Percentiles rank a stretch among this genome's conserved stretches.
These are phyloP conservation scores for Zosterops japonicus DNA, from an alignment of 2,113 vertebrate species.

Conservation along the genomic window DNA sequence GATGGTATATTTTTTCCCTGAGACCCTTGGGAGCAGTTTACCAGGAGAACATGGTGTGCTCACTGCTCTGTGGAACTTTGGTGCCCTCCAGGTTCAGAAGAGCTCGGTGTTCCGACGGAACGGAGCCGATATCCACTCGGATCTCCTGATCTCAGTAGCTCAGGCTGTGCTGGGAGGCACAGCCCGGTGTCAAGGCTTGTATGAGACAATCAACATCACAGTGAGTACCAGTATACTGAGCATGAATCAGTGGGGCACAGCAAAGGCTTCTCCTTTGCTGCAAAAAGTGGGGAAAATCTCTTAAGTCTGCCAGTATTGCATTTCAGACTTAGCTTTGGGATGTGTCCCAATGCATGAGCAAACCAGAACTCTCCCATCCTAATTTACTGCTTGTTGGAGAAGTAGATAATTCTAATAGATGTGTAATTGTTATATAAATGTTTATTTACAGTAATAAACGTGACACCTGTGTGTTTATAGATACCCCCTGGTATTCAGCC, in stretches of 20 bases:
- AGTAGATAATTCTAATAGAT: not conserved
- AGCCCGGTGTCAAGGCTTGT: conserved; percentile 86
- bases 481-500: conserved; percentile 88
- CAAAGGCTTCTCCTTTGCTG: not conserved
- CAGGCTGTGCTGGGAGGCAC: conserved; percentile 94
- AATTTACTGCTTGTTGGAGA: not conserved
- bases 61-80: not conserved
- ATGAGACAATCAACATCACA: conserved; percentile 88
- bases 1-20: not conserved
- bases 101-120: conserved; percentile 91
- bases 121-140: conserved; percentile 93
- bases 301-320: rapidly evolving
- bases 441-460: not conserved
- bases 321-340: not conserved
- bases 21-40: not conserved
- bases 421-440: not conserved
- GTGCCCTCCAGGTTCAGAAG: conserved; percentile 86
- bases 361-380: not conserved
- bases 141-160: conserved; percentile 87
- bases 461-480: conserved; percentile 62
- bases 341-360: not conserved
- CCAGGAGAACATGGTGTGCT: not conserved
- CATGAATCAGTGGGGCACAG: rapidly evolving
- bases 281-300: rapidly evolving
- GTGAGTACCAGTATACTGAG: conserved; percentile 63